Base-by-base conservation (phyloP, 2,888 invertebrate genomes). In the Agapostemon virescens region DNA sequence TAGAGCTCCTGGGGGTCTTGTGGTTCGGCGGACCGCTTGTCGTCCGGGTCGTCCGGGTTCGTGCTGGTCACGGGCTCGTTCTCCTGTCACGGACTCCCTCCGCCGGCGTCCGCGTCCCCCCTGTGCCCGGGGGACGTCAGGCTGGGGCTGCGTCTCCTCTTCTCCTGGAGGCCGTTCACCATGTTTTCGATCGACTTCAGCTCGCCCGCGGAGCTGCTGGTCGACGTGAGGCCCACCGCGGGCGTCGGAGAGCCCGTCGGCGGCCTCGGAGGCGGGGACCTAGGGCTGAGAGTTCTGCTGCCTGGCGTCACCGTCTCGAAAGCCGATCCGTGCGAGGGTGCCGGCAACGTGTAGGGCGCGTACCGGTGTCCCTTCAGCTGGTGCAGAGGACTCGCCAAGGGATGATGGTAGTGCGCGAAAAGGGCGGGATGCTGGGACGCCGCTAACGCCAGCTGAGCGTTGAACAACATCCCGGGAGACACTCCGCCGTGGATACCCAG, bases 171-270 rank as follows among this genome's bases (percentile, higher is more conserved):
- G 23, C 98, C 98, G 93, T 98, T 98, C 87, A 98, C 98, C 98
- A 98, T 98, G 93, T 98, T 97, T 94, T 98, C 98, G 94, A 98
- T 98, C 93, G 96, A 98, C 93, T 98, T 98, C 87, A 98, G 95
- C 93, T 98, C 98, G 83, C 96, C 97, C 63, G 96, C 95, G 72
- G 91, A 87, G 91, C 90, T 85, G 90, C 85, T 84, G 38, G 84
- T 73, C 3, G 82, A 78, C 9, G 93, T 92, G 71, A 94, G 92
- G 83, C 93, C 93, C 81, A 93, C 93, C 64, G 93, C 93, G 23
- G 95, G 94, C 71, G 93, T 93, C 36, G 94, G 95, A 5, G 94
- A 93, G 89, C 94, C 91, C 86, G 95, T 94, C 89, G 95, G 88
- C n/a, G 94, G 95, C 93, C 92, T 94, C 87, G 90, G 94, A 88